Conservation (phyloP, 2,113 vertebrate species). For the Oryzias curvinotus region DNA sequence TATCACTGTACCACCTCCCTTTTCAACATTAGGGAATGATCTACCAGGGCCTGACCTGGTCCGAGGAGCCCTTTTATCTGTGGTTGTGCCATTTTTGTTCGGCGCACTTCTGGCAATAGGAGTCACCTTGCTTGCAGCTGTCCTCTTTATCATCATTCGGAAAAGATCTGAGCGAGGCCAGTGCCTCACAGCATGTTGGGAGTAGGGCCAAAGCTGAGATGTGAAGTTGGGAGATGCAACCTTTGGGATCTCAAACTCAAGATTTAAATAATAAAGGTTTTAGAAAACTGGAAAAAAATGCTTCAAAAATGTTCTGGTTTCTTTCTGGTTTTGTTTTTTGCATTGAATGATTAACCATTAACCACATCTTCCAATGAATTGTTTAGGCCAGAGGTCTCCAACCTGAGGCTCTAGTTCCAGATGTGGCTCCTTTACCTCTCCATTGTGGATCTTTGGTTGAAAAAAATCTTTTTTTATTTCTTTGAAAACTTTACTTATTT, state of each 20-base stretch:
- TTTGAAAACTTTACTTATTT: no score
- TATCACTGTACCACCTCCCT: conserved; percentile 18
- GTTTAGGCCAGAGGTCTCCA: no score
- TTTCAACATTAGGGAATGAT: conserved; percentile 45
- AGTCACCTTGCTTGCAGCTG: conserved; percentile 47
- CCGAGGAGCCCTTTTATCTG: conserved; percentile 61
- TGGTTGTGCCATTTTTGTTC: conserved; percentile 64
- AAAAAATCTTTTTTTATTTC: no score
- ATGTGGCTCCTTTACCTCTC: no score
- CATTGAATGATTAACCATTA: no score
- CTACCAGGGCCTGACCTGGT: conserved; percentile 69
- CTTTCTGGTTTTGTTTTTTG: background rate
- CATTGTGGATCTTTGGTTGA: no score
- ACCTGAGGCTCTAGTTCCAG: no score
- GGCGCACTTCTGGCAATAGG: conserved; percentile 81
- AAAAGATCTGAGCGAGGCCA: background rate
- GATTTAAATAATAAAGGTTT: background rate
- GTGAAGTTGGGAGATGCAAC: background rate
- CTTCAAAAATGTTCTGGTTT: background rate
- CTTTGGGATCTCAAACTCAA: background rate
- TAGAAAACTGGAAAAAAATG: background rate
- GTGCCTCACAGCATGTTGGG: background rate
- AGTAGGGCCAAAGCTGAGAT: background rate
- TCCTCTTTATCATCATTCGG: conserved; percentile 39
- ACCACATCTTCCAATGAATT: no score